Evolutionary conservation across 2,113 vertebrate genomes (phyloP).

Genomic region (Lanius collurio): DNA sequence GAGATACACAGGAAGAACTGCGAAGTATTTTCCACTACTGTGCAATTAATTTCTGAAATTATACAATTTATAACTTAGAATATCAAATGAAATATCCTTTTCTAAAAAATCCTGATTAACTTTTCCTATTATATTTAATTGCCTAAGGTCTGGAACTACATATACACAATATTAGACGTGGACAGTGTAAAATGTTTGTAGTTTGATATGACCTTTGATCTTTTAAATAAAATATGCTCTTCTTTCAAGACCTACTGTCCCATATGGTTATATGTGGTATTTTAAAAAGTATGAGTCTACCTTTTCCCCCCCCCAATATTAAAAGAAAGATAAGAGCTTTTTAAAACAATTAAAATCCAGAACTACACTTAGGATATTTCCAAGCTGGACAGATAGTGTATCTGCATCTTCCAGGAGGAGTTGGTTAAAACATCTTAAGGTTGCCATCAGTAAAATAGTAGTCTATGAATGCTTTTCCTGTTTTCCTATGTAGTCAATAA

Average conservation of each 20-base stretch:
- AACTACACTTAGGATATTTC: background rate
- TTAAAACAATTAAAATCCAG: background rate
- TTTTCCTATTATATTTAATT: background rate
- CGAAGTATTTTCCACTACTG: background rate
- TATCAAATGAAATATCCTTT: background rate
- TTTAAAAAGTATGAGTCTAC: background rate
- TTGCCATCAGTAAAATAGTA: background rate
- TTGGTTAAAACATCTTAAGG: background rate
- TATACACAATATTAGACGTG: background rate
- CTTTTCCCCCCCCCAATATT: background rate
- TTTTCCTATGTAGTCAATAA: background rate
- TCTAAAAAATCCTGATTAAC: background rate
- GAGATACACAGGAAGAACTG: background rate
- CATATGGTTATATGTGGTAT: background rate
- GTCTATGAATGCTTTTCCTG: background rate
- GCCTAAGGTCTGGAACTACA: background rate
- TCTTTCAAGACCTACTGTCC: background rate
- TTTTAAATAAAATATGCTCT: background rate
- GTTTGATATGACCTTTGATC: background rate
- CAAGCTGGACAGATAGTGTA: background rate
- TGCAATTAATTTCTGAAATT: background rate
- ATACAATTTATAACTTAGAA: background rate
- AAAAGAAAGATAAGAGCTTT: background rate
- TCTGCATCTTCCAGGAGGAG: background rate
- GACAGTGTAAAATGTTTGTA: background rate